Evolutionary conservation across 2,113 vertebrate genomes (phyloP).

Genomic region (Passer montanus): DNA sequence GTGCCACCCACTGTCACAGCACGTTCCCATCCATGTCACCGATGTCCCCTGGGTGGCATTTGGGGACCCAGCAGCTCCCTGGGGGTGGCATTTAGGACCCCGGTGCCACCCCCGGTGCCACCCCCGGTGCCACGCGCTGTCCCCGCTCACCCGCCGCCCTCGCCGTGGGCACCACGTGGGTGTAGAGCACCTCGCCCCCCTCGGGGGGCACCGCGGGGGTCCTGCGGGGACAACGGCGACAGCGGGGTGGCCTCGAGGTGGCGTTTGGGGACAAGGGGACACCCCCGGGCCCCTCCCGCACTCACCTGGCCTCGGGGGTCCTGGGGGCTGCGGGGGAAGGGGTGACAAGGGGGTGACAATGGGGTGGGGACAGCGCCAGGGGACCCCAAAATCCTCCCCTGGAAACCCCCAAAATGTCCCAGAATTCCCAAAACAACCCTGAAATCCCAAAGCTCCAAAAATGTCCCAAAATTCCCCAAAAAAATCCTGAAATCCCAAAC

Average conservation of each 20-base stretch:
- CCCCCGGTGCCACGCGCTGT: neutral
- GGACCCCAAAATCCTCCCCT: too few species aligned
- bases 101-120: neutral
- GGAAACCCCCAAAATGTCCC: too few species aligned
- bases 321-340: neutral
- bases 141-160: neutral
- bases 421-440: too few species aligned
- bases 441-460: too few species aligned
- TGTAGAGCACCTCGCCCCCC: neutral
- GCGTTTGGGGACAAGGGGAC: neutral
- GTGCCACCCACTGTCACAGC: neutral
- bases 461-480: too few species aligned
- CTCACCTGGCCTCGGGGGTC: neutral
- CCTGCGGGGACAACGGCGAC: neutral
- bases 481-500: too few species aligned
- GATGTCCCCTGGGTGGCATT: neutral
- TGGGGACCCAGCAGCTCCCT: neutral
- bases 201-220: neutral
- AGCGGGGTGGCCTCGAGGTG: neutral
- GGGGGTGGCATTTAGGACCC: neutral
- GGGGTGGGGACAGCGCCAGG: neutral
- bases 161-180: neutral
- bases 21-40: neutral
- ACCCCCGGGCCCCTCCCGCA: neutral
- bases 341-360: neutral